These are phyloP conservation scores for Streptopelia turtur DNA, from an alignment of 2,797 vertebrate species.

Conservation along the genomic window DNA sequence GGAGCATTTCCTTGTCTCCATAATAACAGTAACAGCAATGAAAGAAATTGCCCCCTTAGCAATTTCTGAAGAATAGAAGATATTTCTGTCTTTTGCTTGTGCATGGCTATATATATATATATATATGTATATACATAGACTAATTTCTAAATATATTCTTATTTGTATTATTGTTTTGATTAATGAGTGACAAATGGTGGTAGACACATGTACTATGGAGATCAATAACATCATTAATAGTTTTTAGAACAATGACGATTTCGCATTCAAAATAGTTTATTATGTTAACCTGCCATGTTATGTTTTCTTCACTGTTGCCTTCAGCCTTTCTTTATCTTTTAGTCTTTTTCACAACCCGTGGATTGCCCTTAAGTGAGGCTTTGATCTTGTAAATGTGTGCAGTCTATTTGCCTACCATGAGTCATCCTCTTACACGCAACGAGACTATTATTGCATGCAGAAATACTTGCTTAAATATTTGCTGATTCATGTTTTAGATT, in stretches of 20 bases:
- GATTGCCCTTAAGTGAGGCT: slow-evolving; percentile 2
- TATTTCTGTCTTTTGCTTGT: background rate
- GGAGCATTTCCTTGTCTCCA: background rate
- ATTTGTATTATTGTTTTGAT: background rate
- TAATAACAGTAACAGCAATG: background rate
- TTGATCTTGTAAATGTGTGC: slow-evolving; percentile 16
- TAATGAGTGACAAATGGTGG: background rate
- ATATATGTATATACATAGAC: background rate
- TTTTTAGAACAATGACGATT: background rate
- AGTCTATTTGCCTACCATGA: background rate
- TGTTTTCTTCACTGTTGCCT: background rate
- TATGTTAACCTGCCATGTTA: background rate
- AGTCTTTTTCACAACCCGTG: background rate
- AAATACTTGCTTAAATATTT: slow-evolving; percentile 1
- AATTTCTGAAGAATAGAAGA: background rate
- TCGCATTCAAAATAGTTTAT: background rate
- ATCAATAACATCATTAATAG: background rate
- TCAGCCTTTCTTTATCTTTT: background rate
- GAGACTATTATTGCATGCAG: background rate
- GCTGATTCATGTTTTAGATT: background rate
- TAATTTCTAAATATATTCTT: background rate
- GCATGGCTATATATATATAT: background rate
- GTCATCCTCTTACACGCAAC: background rate
- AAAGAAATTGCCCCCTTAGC: background rate
- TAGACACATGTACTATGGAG: background rate